These are phyloP conservation scores for Argyresthia goedartella DNA, from an alignment of 2,888 invertebrate genomes.

Conservation along the genomic window DNA sequence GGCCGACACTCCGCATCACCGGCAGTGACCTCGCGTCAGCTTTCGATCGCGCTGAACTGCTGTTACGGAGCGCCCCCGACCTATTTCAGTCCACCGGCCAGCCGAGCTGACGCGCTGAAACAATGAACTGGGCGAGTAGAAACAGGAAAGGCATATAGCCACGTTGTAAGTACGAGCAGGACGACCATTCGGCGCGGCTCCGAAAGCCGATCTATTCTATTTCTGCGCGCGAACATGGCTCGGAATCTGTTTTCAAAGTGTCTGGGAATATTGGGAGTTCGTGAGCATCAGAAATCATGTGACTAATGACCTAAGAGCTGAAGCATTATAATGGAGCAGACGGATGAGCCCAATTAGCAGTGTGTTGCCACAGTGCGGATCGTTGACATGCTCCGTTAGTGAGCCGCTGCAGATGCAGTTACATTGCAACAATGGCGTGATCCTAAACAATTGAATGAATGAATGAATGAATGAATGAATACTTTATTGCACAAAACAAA, in stretches of 20 bases:
- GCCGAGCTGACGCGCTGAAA: slow-evolving; percentile 54
- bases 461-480: too few relatives aligned
- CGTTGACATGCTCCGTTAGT: neutral
- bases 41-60: slow-evolving; percentile 58
- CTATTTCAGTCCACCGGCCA: slow-evolving; percentile 65
- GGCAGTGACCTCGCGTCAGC: slow-evolving; percentile 62
- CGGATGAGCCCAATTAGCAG: neutral
- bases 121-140: slow-evolving; percentile 59
- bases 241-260: slow-evolving; percentile 66
- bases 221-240: slow-evolving; percentile 67
- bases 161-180: slow-evolving; percentile 43
- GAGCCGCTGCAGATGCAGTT: neutral
- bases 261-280: slow-evolving; percentile 54
- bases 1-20: slow-evolving; percentile 17
- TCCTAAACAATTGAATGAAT: neutral
- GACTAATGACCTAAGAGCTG: slow-evolving; percentile 52
- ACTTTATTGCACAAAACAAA: too few relatives aligned
- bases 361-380: neutral
- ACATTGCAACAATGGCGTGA: neutral
- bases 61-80: slow-evolving; percentile 61
- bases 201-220: slow-evolving; percentile 60
- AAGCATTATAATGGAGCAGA: slow-evolving; percentile 16
- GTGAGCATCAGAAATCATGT: slow-evolving; percentile 53
- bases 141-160: slow-evolving; percentile 51
- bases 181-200: slow-evolving; percentile 38